Conservation (phyloP, 1,140 invertebrate genomes). For the Zaprionus inermis region DNA sequence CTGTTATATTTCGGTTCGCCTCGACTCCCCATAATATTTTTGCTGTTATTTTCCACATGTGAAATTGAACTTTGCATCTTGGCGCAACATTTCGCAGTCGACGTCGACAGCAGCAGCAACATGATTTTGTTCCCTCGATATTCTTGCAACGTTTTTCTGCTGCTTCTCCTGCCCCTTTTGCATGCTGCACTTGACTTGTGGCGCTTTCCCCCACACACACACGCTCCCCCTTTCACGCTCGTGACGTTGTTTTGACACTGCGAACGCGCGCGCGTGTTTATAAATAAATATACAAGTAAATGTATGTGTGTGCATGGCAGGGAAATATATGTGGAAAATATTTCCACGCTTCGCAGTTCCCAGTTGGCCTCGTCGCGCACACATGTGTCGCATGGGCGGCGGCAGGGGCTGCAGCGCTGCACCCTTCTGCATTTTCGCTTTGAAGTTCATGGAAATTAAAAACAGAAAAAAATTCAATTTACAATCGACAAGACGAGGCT, state of each 20-base stretch:
- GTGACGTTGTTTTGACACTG: conserved; percentile 80
- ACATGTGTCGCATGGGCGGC: conserved; percentile 49
- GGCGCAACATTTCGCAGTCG: conserved; percentile 57
- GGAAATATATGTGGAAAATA: conserved; percentile 69
- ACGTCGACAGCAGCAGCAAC: conserved; percentile 34
- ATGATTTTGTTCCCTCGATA: conserved; percentile 24
- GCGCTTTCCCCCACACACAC: conserved; percentile 45
- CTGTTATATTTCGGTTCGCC: conserved; percentile 66
- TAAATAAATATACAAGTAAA: conserved; percentile 63
- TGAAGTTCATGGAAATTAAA: conserved; percentile 81
- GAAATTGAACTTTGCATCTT: conserved; percentile 82
- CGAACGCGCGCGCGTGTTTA: conserved; percentile 76
- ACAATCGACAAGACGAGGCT: conserved; percentile 72
- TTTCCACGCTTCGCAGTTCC: conserved; percentile 58
- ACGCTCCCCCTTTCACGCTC: conserved; percentile 32
- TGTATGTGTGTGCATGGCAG: conserved; percentile 23
- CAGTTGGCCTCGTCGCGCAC: conserved; percentile 9
- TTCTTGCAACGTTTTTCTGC: conserved; percentile 6
- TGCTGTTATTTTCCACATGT: conserved; percentile 77
- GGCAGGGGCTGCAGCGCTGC: conserved; percentile 3
- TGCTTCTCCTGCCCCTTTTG: background rate
- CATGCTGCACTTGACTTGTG: conserved; percentile 75
- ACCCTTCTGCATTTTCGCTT: conserved; percentile 67
- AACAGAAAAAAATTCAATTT: conserved; percentile 70
- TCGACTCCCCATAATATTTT: conserved; percentile 49